Percentiles rank a stretch among this genome's conserved stretches.
phyloP scores from a whole-genome alignment of 2,797 vertebrate genomes.

The Orestias chungarensis region DNA sequence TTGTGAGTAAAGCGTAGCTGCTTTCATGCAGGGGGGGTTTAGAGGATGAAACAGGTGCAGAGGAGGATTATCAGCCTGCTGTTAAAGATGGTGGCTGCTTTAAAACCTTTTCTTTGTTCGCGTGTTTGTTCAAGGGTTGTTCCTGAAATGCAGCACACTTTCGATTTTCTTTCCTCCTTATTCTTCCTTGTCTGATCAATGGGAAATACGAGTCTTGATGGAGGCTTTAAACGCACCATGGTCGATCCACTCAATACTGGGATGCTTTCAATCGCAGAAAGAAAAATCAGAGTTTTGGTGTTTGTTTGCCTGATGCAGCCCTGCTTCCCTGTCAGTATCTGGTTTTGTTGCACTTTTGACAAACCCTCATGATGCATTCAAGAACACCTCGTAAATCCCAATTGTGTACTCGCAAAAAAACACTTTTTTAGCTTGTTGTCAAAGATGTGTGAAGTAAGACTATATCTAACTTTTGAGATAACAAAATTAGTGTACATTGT shows the following conservation, averaged over 20 bases:
- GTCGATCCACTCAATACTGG: fast-evolving
- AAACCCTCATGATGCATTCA: not conserved
- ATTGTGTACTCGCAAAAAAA: no score
- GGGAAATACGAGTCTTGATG: constrained; percentile 17
- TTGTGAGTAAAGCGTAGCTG: not conserved
- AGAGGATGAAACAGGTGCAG: constrained; percentile 64
- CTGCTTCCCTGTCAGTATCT: not conserved
- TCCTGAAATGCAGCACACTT: not conserved
- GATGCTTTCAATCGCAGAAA: constrained; percentile 13
- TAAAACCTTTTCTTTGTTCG: constrained; percentile 11
- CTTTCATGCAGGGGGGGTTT: not conserved
- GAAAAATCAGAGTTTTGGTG: not conserved
- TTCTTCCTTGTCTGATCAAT: no score
- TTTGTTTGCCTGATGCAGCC: not conserved
- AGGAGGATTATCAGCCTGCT: constrained; percentile 49
- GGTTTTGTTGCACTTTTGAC: not conserved
- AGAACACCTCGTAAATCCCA: not conserved
- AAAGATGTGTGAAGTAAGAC: no score
- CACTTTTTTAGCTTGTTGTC: no score
- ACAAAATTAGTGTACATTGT: no score
- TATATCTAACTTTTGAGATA: no score
- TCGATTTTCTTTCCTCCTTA: no score
- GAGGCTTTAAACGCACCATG: constrained; percentile 15
- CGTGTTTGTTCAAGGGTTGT: constrained; percentile 12
- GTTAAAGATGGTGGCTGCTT: constrained; percentile 22